Evolutionary conservation across 1,140 invertebrate genomes (phyloP), one percentile per base, ranked within the genome.

Genomic region (Neodiprion pinetum): DNA sequence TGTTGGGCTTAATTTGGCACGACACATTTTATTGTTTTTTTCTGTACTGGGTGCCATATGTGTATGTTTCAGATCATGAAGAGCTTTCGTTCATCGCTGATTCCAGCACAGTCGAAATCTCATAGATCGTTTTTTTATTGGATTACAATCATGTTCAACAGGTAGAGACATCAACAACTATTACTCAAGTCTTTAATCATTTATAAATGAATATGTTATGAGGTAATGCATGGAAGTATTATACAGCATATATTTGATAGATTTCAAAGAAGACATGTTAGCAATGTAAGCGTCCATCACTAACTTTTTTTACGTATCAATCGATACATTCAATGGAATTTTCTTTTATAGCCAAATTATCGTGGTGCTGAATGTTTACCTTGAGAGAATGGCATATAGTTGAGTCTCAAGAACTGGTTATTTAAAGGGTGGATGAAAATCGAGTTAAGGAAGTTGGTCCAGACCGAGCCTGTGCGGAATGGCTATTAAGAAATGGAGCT

Each of bases 381-480:
- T 61, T 10, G 11, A 66, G 17, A 47, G n/a, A 53, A 67, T 23
- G 70, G 10, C 21, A 67, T 50, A 66, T 65, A 11, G 14, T 23
- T 48, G 17, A 12, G 40, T 53, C 11, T 17, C 53, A 12, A 12
- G 11, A 17, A 9, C 9, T 61, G 11, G 11, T 61, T 17, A 17
- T 61, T 17, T 17, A 12, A 61, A 84, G 82, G 40, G 91, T 93
- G 72, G 94, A 95, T 84, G 78, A 88, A 47, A 87, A 91, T 8
- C 87, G 95, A 78, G 90, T 96, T 48, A 91, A 93, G 84, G 85
- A 90, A 79, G 90, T 96, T 74, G 96, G 96, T 1, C 91, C 96
- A 5, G 96, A 98, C 85, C 83, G 93, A 81, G 94, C 94, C n/a
- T 97, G 96, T 89, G 95, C 96, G 5, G 96, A 98, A 88, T 98